Percentiles rank a stretch among this genome's conserved stretches.
Evolutionary conservation across 2,888 invertebrate genomes (phyloP).

Genomic region (Linnaemya vulpina): DNA sequence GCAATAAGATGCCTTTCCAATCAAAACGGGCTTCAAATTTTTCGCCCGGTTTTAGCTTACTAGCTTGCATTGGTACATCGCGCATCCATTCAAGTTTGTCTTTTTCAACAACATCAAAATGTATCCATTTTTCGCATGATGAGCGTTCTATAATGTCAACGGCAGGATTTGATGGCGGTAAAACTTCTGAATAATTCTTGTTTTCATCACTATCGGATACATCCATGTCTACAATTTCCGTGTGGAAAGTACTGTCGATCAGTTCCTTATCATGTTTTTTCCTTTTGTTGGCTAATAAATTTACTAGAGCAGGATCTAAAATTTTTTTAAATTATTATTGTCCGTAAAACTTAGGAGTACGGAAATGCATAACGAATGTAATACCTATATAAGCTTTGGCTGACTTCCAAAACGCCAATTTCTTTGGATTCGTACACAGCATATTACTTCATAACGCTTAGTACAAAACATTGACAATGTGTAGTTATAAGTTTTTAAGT

Average conservation of each 20-base stretch:
- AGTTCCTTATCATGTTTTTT: constrained; percentile 61
- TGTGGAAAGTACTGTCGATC: not conserved
- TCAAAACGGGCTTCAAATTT: constrained; percentile 92
- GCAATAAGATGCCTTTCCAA: constrained; percentile 90
- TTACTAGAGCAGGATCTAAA: constrained; percentile 79
- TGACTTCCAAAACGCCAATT: no score
- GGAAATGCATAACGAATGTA: no score
- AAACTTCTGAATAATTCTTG: not conserved
- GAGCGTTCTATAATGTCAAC: constrained; percentile 86
- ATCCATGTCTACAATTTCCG: constrained; percentile 45
- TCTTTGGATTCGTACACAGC: no score
- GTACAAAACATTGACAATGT: no score
- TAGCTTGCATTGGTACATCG: constrained; percentile 85
- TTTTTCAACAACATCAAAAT: constrained; percentile 93
- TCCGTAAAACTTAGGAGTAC: not conserved
- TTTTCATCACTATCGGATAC: not conserved
- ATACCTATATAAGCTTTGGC: no score
- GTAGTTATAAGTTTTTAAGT: no score
- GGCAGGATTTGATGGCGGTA: constrained; percentile 80
- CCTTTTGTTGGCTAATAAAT: constrained; percentile 76
- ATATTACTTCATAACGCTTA: no score
- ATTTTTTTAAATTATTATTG: not conserved
- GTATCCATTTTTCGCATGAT: constrained; percentile 88
- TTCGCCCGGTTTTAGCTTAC: constrained; percentile 84
- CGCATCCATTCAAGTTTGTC: constrained; percentile 96